These are phyloP conservation scores for Aplysina aerophoba DNA, from an alignment of 37 sponge, comb jelly and placozoan genomes.

Conservation along the genomic window DNA sequence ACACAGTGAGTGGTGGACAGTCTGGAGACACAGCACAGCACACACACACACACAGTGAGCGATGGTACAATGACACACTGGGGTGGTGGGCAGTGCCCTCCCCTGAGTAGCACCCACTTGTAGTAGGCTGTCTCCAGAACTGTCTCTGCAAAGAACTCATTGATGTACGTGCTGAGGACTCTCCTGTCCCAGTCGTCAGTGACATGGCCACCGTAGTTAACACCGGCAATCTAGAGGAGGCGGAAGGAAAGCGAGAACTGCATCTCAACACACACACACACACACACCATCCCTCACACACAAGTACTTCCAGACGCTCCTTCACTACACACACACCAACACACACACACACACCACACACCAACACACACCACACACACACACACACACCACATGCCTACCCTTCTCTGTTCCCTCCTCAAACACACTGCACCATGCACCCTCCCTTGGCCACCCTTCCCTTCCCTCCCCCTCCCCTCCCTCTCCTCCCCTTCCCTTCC, in stretches of 20 bases:
- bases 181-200: conserved; percentile 97
- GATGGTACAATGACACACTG: background rate
- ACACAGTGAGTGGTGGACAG: background rate
- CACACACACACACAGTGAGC: background rate
- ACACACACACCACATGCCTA: too few relatives aligned
- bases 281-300: too few relatives aligned
- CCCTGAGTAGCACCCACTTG: conserved; percentile 54
- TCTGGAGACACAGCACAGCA: background rate
- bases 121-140: conserved; percentile 81
- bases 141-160: conserved; percentile 91
- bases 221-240: conserved; percentile 88
- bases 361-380: too few relatives aligned
- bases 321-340: too few relatives aligned
- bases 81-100: background rate
- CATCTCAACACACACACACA: too few relatives aligned
- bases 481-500: too few relatives aligned
- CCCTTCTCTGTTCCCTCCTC: too few relatives aligned
- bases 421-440: too few relatives aligned
- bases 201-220: conserved; percentile 99
- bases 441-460: too few relatives aligned
- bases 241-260: background rate
- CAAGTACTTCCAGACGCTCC: too few relatives aligned
- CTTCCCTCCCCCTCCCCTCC: too few relatives aligned
- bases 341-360: too few relatives aligned
- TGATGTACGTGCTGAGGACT: conserved; percentile 96